phyloP scores from a whole-genome alignment of 2,797 vertebrate species.

The Peromyscus nudipes region DNA sequence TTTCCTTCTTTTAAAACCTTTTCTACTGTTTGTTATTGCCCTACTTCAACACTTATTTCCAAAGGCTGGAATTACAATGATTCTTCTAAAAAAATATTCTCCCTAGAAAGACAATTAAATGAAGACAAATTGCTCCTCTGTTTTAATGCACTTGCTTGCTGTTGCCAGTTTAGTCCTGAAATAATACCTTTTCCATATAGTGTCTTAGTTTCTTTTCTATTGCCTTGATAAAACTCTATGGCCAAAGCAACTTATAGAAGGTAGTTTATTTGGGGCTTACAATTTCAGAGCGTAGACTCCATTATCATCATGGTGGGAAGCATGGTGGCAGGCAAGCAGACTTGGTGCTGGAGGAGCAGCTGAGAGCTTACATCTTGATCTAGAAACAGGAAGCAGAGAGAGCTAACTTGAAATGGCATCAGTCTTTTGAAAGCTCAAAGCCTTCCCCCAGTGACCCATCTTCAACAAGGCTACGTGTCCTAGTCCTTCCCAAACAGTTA shows the following conservation, averaged over 20 bases:
- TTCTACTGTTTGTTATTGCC: not conserved
- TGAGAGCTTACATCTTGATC: not conserved
- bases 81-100: not conserved
- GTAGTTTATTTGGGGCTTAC: not conserved
- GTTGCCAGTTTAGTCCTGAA: constrained; percentile 9
- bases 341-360: not conserved
- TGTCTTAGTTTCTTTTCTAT: not conserved
- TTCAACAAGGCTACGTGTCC: not conserved
- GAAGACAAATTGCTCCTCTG: not conserved
- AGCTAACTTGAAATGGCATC: not conserved
- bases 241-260: not conserved
- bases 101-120: constrained; percentile 34
- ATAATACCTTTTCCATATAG: not conserved
- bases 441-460: not conserved
- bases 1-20: not conserved
- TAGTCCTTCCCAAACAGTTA: not conserved
- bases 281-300: not conserved
- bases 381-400: not conserved
- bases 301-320: not conserved
- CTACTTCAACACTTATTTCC: not conserved
- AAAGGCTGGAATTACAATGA: not conserved
- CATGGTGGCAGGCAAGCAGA: not conserved
- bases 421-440: not conserved
- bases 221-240: not conserved
- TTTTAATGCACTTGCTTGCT: not conserved